phyloP scores from a whole-genome alignment of 2,797 vertebrate species.

The Discoglossus pictus region DNA sequence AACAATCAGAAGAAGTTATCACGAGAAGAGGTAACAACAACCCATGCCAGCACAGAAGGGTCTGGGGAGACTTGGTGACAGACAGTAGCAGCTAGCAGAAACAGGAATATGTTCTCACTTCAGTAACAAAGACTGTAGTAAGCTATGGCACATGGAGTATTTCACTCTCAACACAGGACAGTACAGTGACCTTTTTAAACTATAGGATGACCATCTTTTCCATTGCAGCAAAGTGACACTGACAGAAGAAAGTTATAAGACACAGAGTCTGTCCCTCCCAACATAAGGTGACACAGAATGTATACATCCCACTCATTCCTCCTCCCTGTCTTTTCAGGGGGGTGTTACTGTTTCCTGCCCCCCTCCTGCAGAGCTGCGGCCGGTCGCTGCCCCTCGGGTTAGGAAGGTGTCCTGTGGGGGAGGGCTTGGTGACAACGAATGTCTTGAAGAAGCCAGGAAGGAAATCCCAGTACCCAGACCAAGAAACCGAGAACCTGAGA shows the following conservation, averaged over 20 bases:
- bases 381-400: constrained; percentile 61
- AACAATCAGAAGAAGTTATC: constrained; percentile 50
- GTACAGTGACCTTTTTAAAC: no score
- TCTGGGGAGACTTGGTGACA: background rate
- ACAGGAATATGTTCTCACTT: no score
- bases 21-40: constrained; percentile 44
- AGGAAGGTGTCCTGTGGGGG: constrained; percentile 53
- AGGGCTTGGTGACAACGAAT: constrained; percentile 40
- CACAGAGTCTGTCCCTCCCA: background rate
- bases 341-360: constrained; percentile 57
- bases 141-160: background rate
- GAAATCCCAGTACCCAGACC: constrained; percentile 48
- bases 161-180: background rate
- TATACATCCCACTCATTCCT: constrained; percentile 44
- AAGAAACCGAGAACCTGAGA: constrained; percentile 46
- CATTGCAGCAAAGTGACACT: background rate
- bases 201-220: no score
- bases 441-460: constrained; percentile 45
- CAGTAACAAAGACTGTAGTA: constrained; percentile 13
- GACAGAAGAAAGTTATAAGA: background rate
- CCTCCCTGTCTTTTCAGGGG: constrained; percentile 35
- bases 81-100: no score
- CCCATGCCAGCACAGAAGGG: constrained; percentile 1
- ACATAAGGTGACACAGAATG: constrained; percentile 7
- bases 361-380: constrained; percentile 56